Evolutionary conservation across 2,888 invertebrate genomes (phyloP), one percentile per base, ranked within the genome.

Genomic region (Rhagonycha lutea): DNA sequence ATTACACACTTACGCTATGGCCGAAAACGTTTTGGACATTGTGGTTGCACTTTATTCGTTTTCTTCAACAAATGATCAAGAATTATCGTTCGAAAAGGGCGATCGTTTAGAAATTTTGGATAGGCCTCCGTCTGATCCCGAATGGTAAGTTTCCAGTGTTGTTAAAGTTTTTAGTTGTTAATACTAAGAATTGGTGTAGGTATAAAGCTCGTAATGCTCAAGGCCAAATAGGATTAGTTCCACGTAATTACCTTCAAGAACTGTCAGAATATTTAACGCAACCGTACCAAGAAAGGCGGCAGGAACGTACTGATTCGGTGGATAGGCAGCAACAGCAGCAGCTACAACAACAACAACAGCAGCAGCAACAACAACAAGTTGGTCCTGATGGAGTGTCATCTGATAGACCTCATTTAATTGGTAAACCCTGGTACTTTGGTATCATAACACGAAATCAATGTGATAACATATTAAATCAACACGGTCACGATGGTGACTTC

Each of bases 401-500:
- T 10, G 93, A 94, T 83, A 90, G 93, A 82, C 92, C 93, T 61
- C 93, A 94, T 86, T 89, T 94, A 80, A 90, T 92, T 78, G 94
- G 94, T 60, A 96, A 96, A 89, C 94, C 96, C 67, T 99, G 99
- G 99, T 99, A 99, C 89, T 99, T 95, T 89, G 99, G 99, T 77
- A 94, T 94, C 87, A 96, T 99, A 86, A 95, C 98, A 68, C 93
- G 99, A 85, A 95, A 95, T 83, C 97, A 98, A 89, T 98, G 98
- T 91, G 99, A 99, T 90, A 94, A 94, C 84, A 91, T 99, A 87
- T 92, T 99, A 86, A 97, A 96, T 90, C 95, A 96, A 87, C 95
- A 96, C 88, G 99, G 98, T 14, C 95, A 96, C 86, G 97, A 99
- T 89, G 99, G 99, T 11, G 99, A 99, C 90, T 99, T 98, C 91